Base-by-base conservation (phyloP, 2,797 vertebrate species). In the Lagorchestes hirsutus region DNA sequence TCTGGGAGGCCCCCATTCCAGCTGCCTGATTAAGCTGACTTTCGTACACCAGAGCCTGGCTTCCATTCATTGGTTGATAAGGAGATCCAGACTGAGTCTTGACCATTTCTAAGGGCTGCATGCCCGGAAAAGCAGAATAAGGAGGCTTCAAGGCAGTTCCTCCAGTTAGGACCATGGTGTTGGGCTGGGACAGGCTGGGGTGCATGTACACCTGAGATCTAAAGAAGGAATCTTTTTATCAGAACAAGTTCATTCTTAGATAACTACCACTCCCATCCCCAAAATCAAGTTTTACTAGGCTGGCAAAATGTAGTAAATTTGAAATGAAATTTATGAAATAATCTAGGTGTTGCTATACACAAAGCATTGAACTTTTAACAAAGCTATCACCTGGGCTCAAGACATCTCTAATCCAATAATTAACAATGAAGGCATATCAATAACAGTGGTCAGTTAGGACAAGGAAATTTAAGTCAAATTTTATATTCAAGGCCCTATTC, bases 191-290 rank as follows among this genome's bases (percentile, higher is more conserved):
- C 97, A 99, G 98, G 99, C 99, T 99, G 96, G 99, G 99, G 97
- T 99, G 99, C 99, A 99, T 99, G 98, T 99, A 99, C 98, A 99
- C 99, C 99, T 99, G 99, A 98, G 99, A 99, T 98, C 99, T 99
- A 98, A 52, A 94, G 34, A 93, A 94, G 93, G 9, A 87, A 87
- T 87, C 22, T 87, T 87, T 87, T 87, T 87, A 87, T 50, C 74
- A 50, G 24, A 87, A 87, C 4, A 9, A 87, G 40, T 87, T 50
- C 40, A 87, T 87, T 87, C 74, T 87, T 87, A 46, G 12, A 90
- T 54, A 34, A 54, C 22, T 31, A 54, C 13, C 28, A 52, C 28
- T 55, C 29, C 54, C 46, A 8, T 6, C 52, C 52, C 87, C 34
- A n/a, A 82, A 82, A 82, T 31, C 29, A 91, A 55, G 18, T 55